phyloP scores from a whole-genome alignment of 2,797 vertebrate species.

The Propithecus deckenii region DNA sequence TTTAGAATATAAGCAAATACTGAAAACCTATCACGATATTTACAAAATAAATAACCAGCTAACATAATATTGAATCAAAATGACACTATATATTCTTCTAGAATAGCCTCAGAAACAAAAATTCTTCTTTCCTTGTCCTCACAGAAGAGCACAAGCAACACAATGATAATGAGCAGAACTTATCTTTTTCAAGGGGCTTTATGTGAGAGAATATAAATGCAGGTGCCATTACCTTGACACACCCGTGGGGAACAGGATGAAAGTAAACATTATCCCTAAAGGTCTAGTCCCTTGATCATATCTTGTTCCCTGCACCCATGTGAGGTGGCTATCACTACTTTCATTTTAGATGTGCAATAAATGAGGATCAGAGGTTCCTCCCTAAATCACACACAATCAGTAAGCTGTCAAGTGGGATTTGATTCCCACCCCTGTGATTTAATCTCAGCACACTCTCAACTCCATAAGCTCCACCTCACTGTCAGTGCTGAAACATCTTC shows the following conservation, averaged over 20 bases:
- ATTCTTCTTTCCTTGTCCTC: not conserved
- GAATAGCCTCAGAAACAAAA: not conserved
- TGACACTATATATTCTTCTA: not conserved
- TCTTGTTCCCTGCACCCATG: not conserved
- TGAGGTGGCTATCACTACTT: not conserved
- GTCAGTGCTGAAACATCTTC: not conserved
- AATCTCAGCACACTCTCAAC: not conserved
- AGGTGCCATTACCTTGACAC: too few relatives aligned
- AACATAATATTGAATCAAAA: not conserved
- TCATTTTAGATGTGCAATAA: not conserved
- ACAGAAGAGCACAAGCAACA: not conserved
- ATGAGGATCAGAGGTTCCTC: not conserved
- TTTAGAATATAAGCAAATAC: not conserved
- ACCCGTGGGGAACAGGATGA: not conserved
- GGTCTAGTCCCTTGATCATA: not conserved
- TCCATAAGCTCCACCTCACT: not conserved
- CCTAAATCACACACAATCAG: not conserved
- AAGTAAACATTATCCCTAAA: not conserved
- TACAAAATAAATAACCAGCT: not conserved
- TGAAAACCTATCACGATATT: not conserved
- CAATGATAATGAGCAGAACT: not conserved
- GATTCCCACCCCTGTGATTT: not conserved
- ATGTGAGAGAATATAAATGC: not conserved
- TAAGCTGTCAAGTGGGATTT: not conserved
- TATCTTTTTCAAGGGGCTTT: not conserved